These are phyloP conservation scores for Catamblyrhynchus diadema DNA, from an alignment of 2,797 vertebrate species.

Conservation along the genomic window DNA sequence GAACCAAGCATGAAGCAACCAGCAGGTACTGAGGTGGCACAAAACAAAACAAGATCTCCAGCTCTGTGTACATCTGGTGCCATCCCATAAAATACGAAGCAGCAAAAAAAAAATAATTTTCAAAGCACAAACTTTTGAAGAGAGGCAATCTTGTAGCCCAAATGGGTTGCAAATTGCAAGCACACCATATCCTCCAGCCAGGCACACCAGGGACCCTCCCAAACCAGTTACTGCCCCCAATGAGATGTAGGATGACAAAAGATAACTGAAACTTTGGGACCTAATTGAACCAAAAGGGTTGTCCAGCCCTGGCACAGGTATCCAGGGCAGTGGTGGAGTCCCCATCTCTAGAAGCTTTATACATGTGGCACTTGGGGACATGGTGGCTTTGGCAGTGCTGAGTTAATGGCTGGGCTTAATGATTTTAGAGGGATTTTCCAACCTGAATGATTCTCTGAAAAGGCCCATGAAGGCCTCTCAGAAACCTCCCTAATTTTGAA, in stretches of 20 bases:
- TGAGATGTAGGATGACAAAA: background rate
- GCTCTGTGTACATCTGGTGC: rapidly evolving
- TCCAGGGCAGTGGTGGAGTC: background rate
- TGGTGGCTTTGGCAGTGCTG: background rate
- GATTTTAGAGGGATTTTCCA: background rate
- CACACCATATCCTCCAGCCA: rapidly evolving
- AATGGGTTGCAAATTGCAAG: background rate
- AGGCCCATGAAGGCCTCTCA: background rate
- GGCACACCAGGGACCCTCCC: background rate
- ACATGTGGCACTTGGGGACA: background rate
- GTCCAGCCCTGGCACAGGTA: background rate
- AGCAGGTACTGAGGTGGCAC: background rate
- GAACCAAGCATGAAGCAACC: rapidly evolving
- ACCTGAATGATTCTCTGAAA: background rate
- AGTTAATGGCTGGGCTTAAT: rapidly evolving
- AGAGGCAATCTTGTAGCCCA: background rate
- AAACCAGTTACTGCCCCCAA: background rate
- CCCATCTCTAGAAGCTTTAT: background rate
- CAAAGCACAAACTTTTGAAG: background rate
- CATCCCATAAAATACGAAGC: background rate
- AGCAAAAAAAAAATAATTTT: too few relatives aligned
- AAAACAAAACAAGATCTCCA: background rate
- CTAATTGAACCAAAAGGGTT: background rate
- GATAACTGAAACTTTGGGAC: background rate
- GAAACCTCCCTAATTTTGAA: background rate